A percentile compares a stretch with the other conserved stretches of the same genome.
phyloP scores from a whole-genome alignment of 2,888 invertebrate species.

The Coenonympha arcania region DNA sequence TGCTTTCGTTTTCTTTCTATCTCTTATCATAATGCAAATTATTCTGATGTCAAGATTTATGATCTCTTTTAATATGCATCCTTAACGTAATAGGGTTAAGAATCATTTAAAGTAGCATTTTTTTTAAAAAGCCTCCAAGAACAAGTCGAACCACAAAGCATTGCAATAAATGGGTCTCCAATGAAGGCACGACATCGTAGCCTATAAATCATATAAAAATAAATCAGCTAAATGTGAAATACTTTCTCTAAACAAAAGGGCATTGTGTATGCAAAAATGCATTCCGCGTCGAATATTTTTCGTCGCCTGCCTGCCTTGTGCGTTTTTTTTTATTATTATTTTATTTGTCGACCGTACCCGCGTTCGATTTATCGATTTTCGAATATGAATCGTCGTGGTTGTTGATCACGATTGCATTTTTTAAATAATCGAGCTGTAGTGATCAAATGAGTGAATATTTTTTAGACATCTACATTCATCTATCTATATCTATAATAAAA shows the following conservation, averaged over 20 bases:
- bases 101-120: background rate
- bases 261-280: conserved; percentile 72
- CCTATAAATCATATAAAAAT: conserved; percentile 70
- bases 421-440: conserved; percentile 26
- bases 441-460: background rate
- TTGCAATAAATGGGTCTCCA: conserved; percentile 8
- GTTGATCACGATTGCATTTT: conserved; percentile 64
- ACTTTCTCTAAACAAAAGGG: conserved; percentile 73
- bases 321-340: conserved; percentile 52
- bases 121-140: conserved; percentile 3
- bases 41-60: background rate
- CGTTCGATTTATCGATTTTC: conserved; percentile 56
- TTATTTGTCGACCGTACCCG: conserved; percentile 48
- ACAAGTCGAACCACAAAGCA: conserved; percentile 11
- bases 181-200: conserved; percentile 42
- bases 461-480: background rate
- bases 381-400: conserved; percentile 63
- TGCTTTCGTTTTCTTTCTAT: background rate
- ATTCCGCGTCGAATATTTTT: conserved; percentile 68
- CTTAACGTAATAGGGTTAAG: background rate
- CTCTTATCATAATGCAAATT: background rate
- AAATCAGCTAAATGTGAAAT: conserved; percentile 73
- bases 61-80: background rate
- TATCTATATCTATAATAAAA: too few species aligned
- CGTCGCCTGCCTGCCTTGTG: conserved; percentile 61